Conservation (phyloP, 2,113 vertebrate genomes). For the Emydura subglobosa region DNA sequence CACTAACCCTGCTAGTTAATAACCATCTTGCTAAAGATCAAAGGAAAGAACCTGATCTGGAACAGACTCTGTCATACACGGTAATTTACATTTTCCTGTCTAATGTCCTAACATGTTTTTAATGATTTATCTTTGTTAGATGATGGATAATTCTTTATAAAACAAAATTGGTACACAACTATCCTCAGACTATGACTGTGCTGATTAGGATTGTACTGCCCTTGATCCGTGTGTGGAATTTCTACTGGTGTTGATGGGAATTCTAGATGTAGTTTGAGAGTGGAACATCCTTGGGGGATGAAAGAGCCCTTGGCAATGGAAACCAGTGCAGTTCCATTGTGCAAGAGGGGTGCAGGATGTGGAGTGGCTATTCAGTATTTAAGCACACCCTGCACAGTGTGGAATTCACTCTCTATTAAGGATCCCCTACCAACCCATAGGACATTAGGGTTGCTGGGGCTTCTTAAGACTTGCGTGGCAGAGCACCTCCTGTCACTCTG, state of each 20-base stretch:
- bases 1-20: constrained; percentile 62
- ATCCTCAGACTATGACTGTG: constrained; percentile 11
- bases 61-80: constrained; percentile 52
- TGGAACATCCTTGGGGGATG: neutral
- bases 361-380: neutral
- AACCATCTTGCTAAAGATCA: constrained; percentile 69
- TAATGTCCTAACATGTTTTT: constrained; percentile 59
- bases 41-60: constrained; percentile 64
- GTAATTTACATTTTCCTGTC: constrained; percentile 69
- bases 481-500: neutral
- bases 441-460: neutral
- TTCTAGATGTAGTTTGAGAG: neutral
- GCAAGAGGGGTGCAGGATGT: neutral
- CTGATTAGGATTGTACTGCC: constrained; percentile 27
- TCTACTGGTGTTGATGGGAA: neutral
- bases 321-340: neutral
- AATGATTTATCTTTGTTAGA: constrained; percentile 62
- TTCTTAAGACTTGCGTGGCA: neutral
- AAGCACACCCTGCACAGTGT: neutral
- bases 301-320: neutral
- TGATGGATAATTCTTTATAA: constrained; percentile 54
- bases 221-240: neutral
- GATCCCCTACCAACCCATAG: neutral
- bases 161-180: constrained; percentile 29
- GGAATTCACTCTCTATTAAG: neutral